Evolutionary conservation across 2,888 invertebrate species (phyloP).

Genomic region (Plebejus argus): DNA sequence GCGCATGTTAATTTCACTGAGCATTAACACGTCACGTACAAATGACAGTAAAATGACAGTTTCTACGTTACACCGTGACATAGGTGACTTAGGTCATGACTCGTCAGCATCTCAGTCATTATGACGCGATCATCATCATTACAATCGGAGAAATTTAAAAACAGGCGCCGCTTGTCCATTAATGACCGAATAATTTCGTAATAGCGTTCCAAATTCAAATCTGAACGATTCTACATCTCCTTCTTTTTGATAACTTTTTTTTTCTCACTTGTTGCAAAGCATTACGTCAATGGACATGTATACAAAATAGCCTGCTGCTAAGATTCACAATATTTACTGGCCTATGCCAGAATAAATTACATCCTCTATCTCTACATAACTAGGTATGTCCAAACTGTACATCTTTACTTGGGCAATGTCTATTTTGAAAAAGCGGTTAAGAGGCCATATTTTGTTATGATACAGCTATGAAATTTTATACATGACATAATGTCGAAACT

Average conservation of each 20-base stretch:
- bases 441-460: not conserved
- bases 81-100: not conserved
- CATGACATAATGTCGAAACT: conserved; percentile 13
- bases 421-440: conserved; percentile 10
- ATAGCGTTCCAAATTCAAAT: not conserved
- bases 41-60: not conserved
- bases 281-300: no score
- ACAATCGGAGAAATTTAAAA: not conserved
- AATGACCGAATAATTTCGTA: not conserved
- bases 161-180: not conserved
- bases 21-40: not conserved
- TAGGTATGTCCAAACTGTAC: not conserved
- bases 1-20: conserved; percentile 8
- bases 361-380: not conserved
- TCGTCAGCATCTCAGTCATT: not conserved
- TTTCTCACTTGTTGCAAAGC: not conserved
- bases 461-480: conserved; percentile 38
- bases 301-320: no score
- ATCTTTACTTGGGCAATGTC: not conserved
- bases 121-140: not conserved
- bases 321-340: no score
- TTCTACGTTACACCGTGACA: not conserved
- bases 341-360: not conserved
- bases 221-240: not conserved
- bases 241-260: not conserved